Evolutionary conservation across 2,797 vertebrate species (phyloP), one percentile per base, ranked within the genome.

Genomic region (Mus minutoides): DNA sequence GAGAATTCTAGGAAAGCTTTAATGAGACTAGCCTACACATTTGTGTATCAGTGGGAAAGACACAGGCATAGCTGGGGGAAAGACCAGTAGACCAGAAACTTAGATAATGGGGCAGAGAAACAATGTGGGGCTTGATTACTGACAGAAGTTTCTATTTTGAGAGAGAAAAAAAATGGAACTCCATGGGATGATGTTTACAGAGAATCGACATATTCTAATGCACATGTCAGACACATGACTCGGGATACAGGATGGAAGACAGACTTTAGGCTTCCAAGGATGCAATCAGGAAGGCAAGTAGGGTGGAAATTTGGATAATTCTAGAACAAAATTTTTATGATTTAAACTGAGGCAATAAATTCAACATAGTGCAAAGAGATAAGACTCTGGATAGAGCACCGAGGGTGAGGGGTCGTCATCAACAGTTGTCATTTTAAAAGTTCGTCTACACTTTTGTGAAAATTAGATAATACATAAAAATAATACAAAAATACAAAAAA

Each of bases 381-480:
- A 14, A 82, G 21, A 93, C 8, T 91, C 69, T 88, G 37, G 12
- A 76, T 31, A 73, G 49, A 91, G 52, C 37, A 56, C 2, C 0
- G 11, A 2, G 12, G 29, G 34, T 19, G 21, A 64, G 19, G n/a
- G 24, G 62, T 46, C 3, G 6, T 26, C 40, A 52, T n/a, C 21
- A 49, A 67, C 19, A 4, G 79, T 82, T 82, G 58, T 75, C 93
- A 76, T 31, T 73, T 46, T 95, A 73, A 96, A 86, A 75, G 69
- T 76, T 94, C 64, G 80, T 10, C 85, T 29, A 21, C 19, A 80
- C 3, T 80, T 92, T 60, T 46, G 52, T 69, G 88, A 67, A 75
- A 91, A 80, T 80, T 88, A 56, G 12, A 79, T 83, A 80, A 80
- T 29, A 58, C 19, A 77, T 52, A 24, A 88, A 94, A 94, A 85